These are phyloP conservation scores for rat (Rattus norvegicus) DNA, from an alignment of 2,113 vertebrate species.

Conservation along the genomic window DNA sequence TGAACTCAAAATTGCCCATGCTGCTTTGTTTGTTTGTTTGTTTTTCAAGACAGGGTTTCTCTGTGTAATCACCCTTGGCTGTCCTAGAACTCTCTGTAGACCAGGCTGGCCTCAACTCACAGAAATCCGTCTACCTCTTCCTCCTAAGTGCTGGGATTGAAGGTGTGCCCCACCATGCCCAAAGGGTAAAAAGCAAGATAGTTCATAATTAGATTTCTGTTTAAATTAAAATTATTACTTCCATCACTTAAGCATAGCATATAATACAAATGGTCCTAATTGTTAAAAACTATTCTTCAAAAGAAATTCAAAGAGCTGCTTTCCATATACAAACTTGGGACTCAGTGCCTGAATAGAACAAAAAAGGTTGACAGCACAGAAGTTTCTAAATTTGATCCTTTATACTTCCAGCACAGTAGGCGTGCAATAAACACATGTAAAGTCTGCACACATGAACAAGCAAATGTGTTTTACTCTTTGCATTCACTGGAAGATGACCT, in stretches of 20 bases:
- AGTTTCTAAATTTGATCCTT: not conserved
- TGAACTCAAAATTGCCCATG: not conserved
- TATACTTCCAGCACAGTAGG: not conserved
- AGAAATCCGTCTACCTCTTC: too few species aligned
- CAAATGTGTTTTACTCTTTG: not conserved
- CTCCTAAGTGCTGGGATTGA: too few species aligned
- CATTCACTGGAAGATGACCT: not conserved
- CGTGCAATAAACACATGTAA: not conserved
- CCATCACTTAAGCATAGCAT: not conserved
- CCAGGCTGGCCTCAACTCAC: too few species aligned
- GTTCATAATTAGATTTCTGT: not conserved
- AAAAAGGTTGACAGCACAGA: not conserved
- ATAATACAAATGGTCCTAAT: not conserved
- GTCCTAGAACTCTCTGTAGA: too few species aligned
- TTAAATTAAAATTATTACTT: not conserved
- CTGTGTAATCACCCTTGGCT: too few species aligned
- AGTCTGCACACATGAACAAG: not conserved
- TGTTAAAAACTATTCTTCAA: slow-evolving; percentile 29
- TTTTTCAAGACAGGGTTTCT: too few species aligned
- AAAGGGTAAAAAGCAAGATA: slow-evolving; percentile 8
- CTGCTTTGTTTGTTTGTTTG: not conserved
- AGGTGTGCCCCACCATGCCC: too few species aligned
- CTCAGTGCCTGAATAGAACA: not conserved
- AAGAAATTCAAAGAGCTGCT: not conserved
- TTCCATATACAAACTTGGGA: not conserved